Conservation (phyloP, 2,888 invertebrate genomes). For the Anoncus sp. region DNA sequence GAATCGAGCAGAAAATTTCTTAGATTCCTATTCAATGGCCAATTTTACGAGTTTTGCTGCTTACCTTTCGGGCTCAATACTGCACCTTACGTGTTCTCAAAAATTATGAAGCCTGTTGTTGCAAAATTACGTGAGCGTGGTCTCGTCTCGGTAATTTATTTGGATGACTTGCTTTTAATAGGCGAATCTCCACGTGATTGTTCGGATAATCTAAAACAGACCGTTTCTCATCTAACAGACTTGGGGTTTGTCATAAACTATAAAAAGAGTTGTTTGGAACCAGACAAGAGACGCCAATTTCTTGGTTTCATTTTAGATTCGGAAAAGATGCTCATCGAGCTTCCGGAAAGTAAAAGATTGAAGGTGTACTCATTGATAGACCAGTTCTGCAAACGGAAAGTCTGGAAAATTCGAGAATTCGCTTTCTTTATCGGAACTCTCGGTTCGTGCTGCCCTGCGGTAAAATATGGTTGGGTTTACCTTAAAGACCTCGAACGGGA, state of each 20-base stretch:
- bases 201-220: slow-evolving; percentile 8
- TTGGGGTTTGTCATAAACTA: slow-evolving; percentile 40
- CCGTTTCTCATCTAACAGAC: slow-evolving; percentile 9
- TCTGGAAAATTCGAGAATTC: background rate
- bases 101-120: slow-evolving; percentile 21
- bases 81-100: slow-evolving; percentile 8
- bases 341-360: background rate
- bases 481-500: slow-evolving; percentile 16
- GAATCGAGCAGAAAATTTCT: slow-evolving; percentile 6
- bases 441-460: slow-evolving; percentile 30
- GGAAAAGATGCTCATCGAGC: slow-evolving; percentile 9
- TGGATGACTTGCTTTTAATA: slow-evolving; percentile 35
- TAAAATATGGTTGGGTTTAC: slow-evolving; percentile 17
- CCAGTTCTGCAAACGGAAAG: background rate
- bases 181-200: slow-evolving; percentile 25
- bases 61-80: slow-evolving; percentile 26
- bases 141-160: slow-evolving; percentile 26
- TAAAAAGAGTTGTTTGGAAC: slow-evolving; percentile 27
- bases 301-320: slow-evolving; percentile 33
- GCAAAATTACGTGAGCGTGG: slow-evolving; percentile 10
- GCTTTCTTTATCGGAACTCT: slow-evolving; percentile 1
- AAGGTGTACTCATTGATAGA: too few relatives aligned
- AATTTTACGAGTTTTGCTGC: slow-evolving; percentile 12
- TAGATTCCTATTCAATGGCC: slow-evolving; percentile 13
- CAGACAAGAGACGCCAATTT: slow-evolving; percentile 27